phyloP scores from a whole-genome alignment of 2,797 vertebrate genomes.

The Myripristis murdjan region DNA sequence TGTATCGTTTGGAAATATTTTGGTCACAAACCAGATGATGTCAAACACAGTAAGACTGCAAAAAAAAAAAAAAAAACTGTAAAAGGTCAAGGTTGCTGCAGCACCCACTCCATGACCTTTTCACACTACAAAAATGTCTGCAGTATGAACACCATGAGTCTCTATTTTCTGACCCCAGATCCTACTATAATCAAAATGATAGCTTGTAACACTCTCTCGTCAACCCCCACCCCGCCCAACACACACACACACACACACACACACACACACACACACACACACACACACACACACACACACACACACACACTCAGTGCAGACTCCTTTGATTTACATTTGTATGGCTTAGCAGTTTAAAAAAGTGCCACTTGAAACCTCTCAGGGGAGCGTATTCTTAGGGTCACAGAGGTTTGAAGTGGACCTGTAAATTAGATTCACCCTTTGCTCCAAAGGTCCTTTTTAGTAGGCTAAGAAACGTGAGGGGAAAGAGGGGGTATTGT shows the following conservation, averaged over 20 bases:
- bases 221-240: slow-evolving; percentile 43
- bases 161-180: slow-evolving; percentile 6
- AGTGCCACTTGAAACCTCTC: slow-evolving; percentile 76
- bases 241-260: slow-evolving; percentile 17
- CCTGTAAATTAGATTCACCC: slow-evolving; percentile 62
- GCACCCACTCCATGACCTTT: slow-evolving; percentile 17
- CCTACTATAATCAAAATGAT: slow-evolving; percentile 38
- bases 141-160: slow-evolving; percentile 12
- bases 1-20: slow-evolving; percentile 7
- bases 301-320: slow-evolving; percentile 30
- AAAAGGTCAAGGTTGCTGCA: slow-evolving; percentile 7
- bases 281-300: slow-evolving; percentile 40
- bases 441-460: slow-evolving; percentile 26
- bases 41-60: slow-evolving; percentile 1
- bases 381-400: slow-evolving; percentile 52
- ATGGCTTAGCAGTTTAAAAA: slow-evolving; percentile 69
- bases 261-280: slow-evolving; percentile 36
- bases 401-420: slow-evolving; percentile 68
- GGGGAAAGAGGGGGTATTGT: slow-evolving; percentile 42
- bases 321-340: slow-evolving; percentile 73
- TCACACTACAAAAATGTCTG: background rate
- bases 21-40: slow-evolving; percentile 8
- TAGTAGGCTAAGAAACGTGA: slow-evolving; percentile 23
- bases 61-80: too few relatives aligned
- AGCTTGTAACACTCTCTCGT: slow-evolving; percentile 35